Conservation (phyloP, 2,888 invertebrate genomes). For the Neoitamus cyanurus region DNA sequence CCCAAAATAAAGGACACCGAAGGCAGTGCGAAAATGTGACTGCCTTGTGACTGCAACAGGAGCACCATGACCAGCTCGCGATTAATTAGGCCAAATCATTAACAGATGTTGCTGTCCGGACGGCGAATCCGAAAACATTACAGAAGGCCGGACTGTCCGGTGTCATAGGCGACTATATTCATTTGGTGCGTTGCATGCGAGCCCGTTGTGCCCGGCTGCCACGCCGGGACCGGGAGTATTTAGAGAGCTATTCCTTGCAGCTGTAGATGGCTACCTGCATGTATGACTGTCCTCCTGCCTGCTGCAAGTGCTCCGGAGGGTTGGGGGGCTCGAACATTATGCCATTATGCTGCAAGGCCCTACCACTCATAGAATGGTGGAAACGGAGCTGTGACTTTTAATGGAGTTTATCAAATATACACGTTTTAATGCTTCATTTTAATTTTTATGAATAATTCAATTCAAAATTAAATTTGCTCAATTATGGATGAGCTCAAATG, state of each 20-base stretch:
- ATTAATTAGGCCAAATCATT: conserved; percentile 68
- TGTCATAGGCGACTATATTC: conserved; percentile 36
- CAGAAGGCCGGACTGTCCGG: conserved; percentile 23
- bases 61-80: conserved; percentile 53
- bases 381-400: conserved; percentile 3
- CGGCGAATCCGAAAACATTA: conserved; percentile 42
- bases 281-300: neutral
- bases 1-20: neutral
- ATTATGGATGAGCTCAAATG: conserved; percentile 16
- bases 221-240: neutral
- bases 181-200: conserved; percentile 21
- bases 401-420: conserved; percentile 40
- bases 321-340: conserved; percentile 2
- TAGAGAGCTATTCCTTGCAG: conserved; percentile 44
- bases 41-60: conserved; percentile 33
- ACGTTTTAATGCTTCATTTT: conserved; percentile 19
- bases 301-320: neutral
- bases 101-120: conserved; percentile 63
- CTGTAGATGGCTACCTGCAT: conserved; percentile 9
- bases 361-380: conserved; percentile 11
- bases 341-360: neutral
- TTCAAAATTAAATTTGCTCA: conserved; percentile 22
- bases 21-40: conserved; percentile 13
- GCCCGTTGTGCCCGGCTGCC: neutral
- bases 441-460: conserved; percentile 36